These are phyloP conservation scores for Bovichtus variegatus DNA, from an alignment of 2,797 vertebrate genomes.

Conservation along the genomic window DNA sequence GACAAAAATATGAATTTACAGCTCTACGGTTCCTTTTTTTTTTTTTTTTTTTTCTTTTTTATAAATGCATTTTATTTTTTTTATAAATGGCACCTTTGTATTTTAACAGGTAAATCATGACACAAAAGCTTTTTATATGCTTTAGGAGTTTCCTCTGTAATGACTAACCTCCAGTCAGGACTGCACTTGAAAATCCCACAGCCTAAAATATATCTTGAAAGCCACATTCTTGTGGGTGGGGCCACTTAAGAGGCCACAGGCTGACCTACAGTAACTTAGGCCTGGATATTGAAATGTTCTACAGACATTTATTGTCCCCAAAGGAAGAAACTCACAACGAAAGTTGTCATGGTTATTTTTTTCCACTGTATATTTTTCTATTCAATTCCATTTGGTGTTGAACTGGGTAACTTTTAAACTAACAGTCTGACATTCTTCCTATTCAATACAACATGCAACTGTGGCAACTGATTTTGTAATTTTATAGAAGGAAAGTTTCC, in stretches of 20 bases:
- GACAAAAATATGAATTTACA: neutral
- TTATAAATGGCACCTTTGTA: neutral
- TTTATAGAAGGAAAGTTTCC: neutral
- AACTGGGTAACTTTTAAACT: neutral
- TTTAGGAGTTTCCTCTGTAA: constrained; percentile 35
- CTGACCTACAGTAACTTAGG: constrained; percentile 42
- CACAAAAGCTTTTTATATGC: constrained; percentile 1
- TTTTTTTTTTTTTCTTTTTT: too few relatives aligned
- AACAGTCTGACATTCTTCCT: neutral
- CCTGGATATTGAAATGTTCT: neutral
- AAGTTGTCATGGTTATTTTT: too few relatives aligned
- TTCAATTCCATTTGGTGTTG: too few relatives aligned
- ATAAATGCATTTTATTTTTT: neutral
- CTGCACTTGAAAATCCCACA: constrained; percentile 54
- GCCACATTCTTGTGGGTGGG: constrained; percentile 63
- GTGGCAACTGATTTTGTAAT: neutral
- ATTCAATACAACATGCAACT: neutral
- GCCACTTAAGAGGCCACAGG: constrained; percentile 17
- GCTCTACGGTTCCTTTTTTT: neutral
- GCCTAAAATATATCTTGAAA: constrained; percentile 68
- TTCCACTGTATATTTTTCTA: neutral
- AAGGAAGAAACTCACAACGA: neutral
- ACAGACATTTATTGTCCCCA: neutral
- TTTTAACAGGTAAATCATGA: constrained; percentile 4
- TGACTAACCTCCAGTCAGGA: constrained; percentile 48